Evolutionary conservation across 2,888 invertebrate genomes (phyloP).

Genomic region (Steinernema scapterisci): DNA sequence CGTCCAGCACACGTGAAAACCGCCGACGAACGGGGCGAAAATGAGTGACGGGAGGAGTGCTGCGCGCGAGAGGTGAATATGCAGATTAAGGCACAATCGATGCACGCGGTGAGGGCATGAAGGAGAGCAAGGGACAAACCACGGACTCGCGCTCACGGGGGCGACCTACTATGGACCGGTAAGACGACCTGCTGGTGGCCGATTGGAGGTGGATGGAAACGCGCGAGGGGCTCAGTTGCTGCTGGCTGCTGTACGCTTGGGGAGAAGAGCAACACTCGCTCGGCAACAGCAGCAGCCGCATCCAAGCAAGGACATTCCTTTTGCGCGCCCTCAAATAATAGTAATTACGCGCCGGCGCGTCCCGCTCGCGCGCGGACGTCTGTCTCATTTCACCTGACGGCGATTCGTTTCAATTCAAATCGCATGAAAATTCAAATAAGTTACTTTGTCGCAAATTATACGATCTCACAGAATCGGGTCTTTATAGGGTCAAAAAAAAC

Average conservation of each 20-base stretch:
- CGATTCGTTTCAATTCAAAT: not conserved
- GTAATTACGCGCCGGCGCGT: slow-evolving; percentile 28
- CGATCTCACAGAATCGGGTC: no score
- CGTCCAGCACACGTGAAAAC: not conserved
- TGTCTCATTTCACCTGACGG: not conserved
- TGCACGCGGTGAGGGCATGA: not conserved
- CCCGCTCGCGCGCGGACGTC: not conserved
- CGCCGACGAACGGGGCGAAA: not conserved
- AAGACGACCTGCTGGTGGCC: not conserved
- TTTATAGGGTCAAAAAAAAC: no score
- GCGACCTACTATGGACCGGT: slow-evolving; percentile 31
- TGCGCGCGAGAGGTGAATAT: slow-evolving; percentile 13
- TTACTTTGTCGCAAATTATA: not conserved
- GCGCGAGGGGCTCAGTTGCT: not conserved
- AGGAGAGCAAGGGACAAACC: not conserved
- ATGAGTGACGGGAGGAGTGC: not conserved
- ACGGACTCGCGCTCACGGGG: not conserved
- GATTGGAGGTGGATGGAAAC: slow-evolving; percentile 15
- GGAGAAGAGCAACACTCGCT: not conserved
- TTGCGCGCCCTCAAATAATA: slow-evolving; percentile 17
- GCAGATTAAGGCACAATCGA: slow-evolving; percentile 29
- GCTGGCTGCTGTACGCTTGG: not conserved
- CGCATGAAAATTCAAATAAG: slow-evolving; percentile 2
- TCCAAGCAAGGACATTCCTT: slow-evolving; percentile 29
- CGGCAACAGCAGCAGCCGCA: slow-evolving; percentile 8